Conservation (phyloP, 2,888 invertebrate species). For the Exephanes ischioxanthus region DNA sequence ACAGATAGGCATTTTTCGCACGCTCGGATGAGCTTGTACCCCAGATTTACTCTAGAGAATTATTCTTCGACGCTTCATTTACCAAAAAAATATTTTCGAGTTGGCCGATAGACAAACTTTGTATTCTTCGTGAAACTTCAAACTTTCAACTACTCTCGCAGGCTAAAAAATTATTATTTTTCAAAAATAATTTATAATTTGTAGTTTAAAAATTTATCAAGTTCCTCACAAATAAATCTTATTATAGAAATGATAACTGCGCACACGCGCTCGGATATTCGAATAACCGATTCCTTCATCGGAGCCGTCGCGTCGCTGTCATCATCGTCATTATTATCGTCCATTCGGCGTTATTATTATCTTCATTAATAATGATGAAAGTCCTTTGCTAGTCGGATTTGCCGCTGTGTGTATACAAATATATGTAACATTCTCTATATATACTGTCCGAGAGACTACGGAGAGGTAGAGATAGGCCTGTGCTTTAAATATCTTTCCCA, state of each 20-base stretch:
- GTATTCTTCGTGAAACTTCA: too few species aligned
- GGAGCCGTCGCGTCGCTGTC: slow-evolving; percentile 21
- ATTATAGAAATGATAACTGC: slow-evolving; percentile 6
- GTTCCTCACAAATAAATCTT: background rate
- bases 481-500: slow-evolving; percentile 65
- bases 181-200: background rate
- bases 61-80: too few species aligned
- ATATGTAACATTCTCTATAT: background rate
- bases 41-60: too few species aligned
- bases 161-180: background rate
- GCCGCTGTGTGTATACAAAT: background rate
- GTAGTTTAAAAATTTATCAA: background rate
- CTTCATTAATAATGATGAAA: slow-evolving; percentile 51
- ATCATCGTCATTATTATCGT: slow-evolving; percentile 45
- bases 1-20: slow-evolving; percentile 17
- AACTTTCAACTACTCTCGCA: too few species aligned
- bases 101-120: too few species aligned
- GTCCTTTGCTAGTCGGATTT: slow-evolving; percentile 8
- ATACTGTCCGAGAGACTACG: slow-evolving; percentile 27
- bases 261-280: slow-evolving; percentile 26
- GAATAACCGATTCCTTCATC: slow-evolving; percentile 34
- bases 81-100: too few species aligned
- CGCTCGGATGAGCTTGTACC: too few species aligned
- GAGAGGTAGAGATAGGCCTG: slow-evolving; percentile 43
- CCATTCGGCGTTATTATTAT: slow-evolving; percentile 46